Evolutionary conservation across 2,888 invertebrate genomes (phyloP).

Genomic region (Desoria tigrina): DNA sequence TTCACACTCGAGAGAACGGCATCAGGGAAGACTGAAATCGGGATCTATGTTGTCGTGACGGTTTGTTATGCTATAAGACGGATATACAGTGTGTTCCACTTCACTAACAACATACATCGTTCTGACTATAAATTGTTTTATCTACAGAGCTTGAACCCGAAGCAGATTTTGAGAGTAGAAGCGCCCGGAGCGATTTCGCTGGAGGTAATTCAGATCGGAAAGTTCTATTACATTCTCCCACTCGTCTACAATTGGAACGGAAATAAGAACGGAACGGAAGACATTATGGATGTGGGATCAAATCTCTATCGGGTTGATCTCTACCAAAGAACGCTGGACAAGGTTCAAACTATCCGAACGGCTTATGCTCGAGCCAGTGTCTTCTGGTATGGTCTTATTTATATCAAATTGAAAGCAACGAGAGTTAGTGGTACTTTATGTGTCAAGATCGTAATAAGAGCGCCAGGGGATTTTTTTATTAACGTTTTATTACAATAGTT

Average conservation of each 20-base stretch:
- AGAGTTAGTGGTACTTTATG: too few relatives aligned
- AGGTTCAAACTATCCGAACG: constrained; percentile 56
- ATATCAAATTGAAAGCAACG: too few relatives aligned
- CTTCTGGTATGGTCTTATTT: constrained; percentile 56
- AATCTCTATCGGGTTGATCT: constrained; percentile 55
- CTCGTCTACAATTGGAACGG: constrained; percentile 29
- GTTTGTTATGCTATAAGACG: neutral
- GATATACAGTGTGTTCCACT: neutral
- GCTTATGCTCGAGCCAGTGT: constrained; percentile 55
- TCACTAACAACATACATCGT: neutral
- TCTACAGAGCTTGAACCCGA: constrained; percentile 28
- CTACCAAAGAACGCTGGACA: constrained; percentile 45
- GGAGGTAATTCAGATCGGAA: constrained; percentile 37
- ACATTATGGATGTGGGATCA: constrained; percentile 52
- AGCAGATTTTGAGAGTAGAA: constrained; percentile 15
- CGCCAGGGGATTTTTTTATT: too few relatives aligned
- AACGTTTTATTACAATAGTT: neutral
- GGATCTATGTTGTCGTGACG: neutral
- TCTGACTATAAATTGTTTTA: neutral
- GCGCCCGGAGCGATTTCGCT: constrained; percentile 33
- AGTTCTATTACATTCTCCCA: constrained; percentile 33
- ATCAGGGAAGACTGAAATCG: neutral
- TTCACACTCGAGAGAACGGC: constrained; percentile 34
- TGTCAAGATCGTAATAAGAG: too few relatives aligned
- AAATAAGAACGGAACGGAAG: constrained; percentile 2